Evolutionary conservation across 1,140 invertebrate species (phyloP).

Genomic region (Dendroctonus valens): DNA sequence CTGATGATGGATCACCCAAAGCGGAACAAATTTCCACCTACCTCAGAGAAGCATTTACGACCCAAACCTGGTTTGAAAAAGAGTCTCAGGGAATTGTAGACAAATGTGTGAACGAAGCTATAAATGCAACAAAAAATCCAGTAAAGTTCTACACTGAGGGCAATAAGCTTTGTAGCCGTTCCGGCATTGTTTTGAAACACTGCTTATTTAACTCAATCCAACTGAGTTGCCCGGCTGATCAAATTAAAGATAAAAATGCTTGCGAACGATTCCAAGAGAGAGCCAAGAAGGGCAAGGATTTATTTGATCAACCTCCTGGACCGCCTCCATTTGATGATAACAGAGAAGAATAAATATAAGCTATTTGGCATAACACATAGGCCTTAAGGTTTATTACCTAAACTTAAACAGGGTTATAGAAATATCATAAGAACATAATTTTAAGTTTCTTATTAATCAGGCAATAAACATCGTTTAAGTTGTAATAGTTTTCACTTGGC

Average conservation of each 20-base stretch:
- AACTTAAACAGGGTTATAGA: too few species aligned
- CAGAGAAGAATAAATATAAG: too few species aligned
- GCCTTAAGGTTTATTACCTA: too few species aligned
- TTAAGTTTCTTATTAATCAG: too few species aligned
- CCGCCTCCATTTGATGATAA: too few species aligned
- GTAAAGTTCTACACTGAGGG: constrained; percentile 20
- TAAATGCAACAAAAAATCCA: constrained; percentile 36
- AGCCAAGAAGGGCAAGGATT: constrained; percentile 38
- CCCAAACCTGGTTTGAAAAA: constrained; percentile 44
- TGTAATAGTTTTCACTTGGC: too few species aligned
- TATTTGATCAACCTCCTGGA: too few species aligned
- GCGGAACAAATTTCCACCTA: constrained; percentile 38
- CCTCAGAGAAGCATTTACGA: constrained; percentile 40
- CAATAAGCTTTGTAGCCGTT: constrained; percentile 43
- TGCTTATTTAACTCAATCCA: constrained; percentile 50
- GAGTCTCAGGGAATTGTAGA: constrained; percentile 41
- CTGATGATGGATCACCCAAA: constrained; percentile 42
- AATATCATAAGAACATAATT: too few species aligned
- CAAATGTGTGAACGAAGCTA: constrained; percentile 45
- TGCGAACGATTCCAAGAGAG: constrained; percentile 46
- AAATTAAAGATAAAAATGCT: constrained; percentile 45
- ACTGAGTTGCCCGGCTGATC: constrained; percentile 47
- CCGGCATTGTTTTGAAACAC: constrained; percentile 45
- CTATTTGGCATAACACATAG: too few species aligned
- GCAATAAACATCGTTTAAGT: too few species aligned